Base-by-base conservation (phyloP, 2,888 invertebrate species). In the Aporophyla lueneburgensis region DNA sequence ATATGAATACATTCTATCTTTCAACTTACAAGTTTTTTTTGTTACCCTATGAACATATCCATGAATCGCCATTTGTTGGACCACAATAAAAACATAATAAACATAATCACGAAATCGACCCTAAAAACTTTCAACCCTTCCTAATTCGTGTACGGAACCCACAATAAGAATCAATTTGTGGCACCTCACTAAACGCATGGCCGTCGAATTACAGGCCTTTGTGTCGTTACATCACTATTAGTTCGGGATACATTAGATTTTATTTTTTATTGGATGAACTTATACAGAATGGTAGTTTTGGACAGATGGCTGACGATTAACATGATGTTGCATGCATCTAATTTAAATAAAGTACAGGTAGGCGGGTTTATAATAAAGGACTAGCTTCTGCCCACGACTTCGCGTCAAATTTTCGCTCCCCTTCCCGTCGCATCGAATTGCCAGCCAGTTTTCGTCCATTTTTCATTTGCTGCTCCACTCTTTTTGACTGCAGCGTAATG, bases 91-190 rank as follows among this genome's bases (percentile, higher is more conserved):
- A 21, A 62, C 67, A 62, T 74, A 85, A 88, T 80, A 86, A 82
- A 74, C 76, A 73, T 82, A 70, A 88, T 86, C 69, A 76, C 69
- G 65, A 83, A 86, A 86, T 79, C 82, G 78, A 85, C 87, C 84
- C 87, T 87, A 86, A 90, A 88, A 88, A 84, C 72, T 76, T 70
- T 81, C 85, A 90, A 90, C 89, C 89, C 90, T 90, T 88, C 86
- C 87, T 89, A 88, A 89, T 87, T 85, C 71, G 72, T 80, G 62
- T 84, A 84, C 76, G 83, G 74, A 90, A 91, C 92, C 90, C 91
- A 87, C 94, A 95, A 96, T 95, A 93, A 94, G 94, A 96, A 93
- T 96, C 96, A 96, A 96, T 96, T 95, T 95, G 91, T 90, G 89
- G 88, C 89, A 87, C 90, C 87, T 85, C 86, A 84, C 91, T 95